Percentiles rank a stretch among this genome's conserved stretches.
phyloP scores from a whole-genome alignment of 1,140 invertebrate species.

The Venustaconcha ellipsiformis region DNA sequence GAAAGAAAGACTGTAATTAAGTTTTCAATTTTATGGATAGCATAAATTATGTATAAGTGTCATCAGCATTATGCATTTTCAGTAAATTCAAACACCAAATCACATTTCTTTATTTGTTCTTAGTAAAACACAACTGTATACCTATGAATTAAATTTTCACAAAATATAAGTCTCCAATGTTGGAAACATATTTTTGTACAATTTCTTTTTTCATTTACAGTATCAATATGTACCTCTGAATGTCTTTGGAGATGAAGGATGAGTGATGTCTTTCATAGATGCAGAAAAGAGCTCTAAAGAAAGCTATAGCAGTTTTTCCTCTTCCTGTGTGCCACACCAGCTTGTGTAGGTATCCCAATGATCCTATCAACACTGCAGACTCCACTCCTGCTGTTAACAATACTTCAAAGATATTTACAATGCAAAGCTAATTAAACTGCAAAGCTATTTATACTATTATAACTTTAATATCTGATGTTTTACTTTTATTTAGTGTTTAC shows the following conservation, averaged over 20 bases:
- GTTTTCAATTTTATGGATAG: no score
- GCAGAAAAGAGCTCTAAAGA: constrained; percentile 50
- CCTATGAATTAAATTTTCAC: no score
- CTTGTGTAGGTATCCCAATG: constrained; percentile 49
- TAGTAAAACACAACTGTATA: no score
- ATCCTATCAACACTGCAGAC: constrained; percentile 40
- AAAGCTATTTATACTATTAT: neutral
- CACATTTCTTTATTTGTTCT: no score
- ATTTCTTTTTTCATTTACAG: no score
- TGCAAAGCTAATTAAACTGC: neutral
- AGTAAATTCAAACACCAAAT: no score
- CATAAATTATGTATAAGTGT: no score
- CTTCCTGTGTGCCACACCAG: constrained; percentile 49
- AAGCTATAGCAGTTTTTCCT: constrained; percentile 35
- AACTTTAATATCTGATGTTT: neutral
- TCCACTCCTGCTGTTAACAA: constrained; percentile 23
- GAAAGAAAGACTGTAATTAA: no score
- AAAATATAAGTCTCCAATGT: no score
- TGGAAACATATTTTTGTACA: no score
- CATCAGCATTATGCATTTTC: no score
- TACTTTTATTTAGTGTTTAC: neutral
- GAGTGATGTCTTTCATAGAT: constrained; percentile 50
- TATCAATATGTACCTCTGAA: constrained; percentile 39
- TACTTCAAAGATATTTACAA: neutral
- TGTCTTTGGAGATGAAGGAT: constrained; percentile 41